phyloP scores from a whole-genome alignment of 2,113 vertebrate species.

The Meleagris gallopavo region DNA sequence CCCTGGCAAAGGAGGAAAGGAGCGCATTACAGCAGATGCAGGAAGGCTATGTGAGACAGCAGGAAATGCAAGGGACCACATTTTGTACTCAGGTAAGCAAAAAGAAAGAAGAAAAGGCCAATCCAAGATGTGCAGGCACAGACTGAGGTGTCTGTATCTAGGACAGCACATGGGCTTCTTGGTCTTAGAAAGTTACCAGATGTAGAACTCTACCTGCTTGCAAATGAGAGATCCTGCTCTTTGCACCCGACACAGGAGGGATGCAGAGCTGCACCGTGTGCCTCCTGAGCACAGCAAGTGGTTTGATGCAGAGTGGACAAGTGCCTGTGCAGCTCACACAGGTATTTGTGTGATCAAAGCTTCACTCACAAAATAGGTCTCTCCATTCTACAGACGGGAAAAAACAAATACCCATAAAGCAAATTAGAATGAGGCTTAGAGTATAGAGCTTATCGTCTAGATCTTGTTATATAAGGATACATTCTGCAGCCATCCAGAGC shows the following conservation, averaged over 20 bases:
- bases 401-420: not conserved
- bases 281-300: not conserved
- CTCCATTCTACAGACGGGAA: not conserved
- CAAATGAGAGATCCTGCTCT: conserved; percentile 50
- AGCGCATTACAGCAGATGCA: not conserved
- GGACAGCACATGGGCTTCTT: not conserved
- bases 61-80: not conserved
- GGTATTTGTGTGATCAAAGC: conserved; percentile 45
- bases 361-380: not conserved
- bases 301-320: not conserved
- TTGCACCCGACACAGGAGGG: not conserved
- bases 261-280: not conserved
- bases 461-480: not conserved
- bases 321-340: not conserved
- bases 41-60: fast-evolving
- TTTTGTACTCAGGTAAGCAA: not conserved
- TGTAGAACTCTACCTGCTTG: conserved; percentile 26
- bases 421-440: conserved; percentile 43
- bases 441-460: not conserved
- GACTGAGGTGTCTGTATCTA: not conserved
- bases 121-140: not conserved
- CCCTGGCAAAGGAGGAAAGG: not conserved
- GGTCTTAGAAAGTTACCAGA: no score
- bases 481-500: not conserved
- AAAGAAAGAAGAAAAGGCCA: not conserved